Conservation (phyloP, 2,113 vertebrate species). For the Trogon melanurus region DNA sequence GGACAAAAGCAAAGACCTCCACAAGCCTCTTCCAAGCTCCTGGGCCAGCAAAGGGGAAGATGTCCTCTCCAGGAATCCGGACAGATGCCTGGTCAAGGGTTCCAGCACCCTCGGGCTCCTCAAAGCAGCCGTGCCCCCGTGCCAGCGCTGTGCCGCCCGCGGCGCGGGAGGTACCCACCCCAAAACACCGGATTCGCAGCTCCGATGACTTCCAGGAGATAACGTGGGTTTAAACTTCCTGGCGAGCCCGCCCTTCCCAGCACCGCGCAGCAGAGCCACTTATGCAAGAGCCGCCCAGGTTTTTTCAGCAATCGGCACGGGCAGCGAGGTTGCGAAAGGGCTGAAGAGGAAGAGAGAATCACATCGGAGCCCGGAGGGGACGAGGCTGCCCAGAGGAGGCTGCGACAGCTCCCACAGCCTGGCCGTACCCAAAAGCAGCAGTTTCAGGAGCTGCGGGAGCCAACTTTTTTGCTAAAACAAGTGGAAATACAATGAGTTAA, state of each 20-base stretch:
- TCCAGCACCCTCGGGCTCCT: neutral
- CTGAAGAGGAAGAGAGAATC: neutral
- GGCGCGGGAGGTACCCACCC: neutral
- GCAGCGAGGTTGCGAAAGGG: neutral
- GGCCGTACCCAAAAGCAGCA: rapidly evolving
- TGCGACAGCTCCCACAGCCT: neutral
- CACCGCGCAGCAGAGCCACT: neutral
- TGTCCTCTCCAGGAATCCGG: neutral
- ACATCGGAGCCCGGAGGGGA: neutral
- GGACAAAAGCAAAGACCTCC: neutral
- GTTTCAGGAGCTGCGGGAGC: neutral
- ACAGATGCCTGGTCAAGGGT: neutral
- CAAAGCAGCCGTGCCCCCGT: rapidly evolving
- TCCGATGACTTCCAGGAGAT: neutral
- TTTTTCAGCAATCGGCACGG: neutral
- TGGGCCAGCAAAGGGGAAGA: neutral
- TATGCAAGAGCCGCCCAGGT: neutral
- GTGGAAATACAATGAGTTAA: rapidly evolving
- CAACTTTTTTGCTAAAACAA: too few relatives aligned
- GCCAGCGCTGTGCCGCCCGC: rapidly evolving
- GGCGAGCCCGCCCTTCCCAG: neutral
- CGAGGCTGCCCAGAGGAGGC: rapidly evolving
- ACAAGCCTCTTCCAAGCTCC: neutral
- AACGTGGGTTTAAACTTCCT: neutral
- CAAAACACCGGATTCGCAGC: neutral